phyloP scores from a whole-genome alignment of 92 coral and sea anemone species.

The Umimayanthus kanabou region DNA sequence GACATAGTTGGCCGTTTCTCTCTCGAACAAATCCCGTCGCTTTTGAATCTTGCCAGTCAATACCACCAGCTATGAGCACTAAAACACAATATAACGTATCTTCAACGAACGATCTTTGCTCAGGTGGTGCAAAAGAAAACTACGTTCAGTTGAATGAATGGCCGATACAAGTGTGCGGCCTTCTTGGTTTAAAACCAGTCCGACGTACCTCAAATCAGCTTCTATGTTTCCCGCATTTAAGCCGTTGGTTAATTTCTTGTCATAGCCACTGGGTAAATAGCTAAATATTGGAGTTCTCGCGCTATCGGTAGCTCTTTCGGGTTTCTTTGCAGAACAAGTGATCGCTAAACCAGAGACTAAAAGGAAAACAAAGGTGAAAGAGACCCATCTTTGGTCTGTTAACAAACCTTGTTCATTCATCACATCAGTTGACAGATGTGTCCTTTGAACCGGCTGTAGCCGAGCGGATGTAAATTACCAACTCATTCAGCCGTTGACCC shows the following conservation, averaged over 20 bases:
- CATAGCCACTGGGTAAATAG: neutral
- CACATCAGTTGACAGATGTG: neutral
- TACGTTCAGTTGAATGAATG: neutral
- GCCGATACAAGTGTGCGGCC: neutral
- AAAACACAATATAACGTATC: neutral
- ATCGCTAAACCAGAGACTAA: neutral
- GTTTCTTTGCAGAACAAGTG: neutral
- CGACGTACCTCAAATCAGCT: neutral
- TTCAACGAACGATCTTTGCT: neutral
- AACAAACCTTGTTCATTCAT: neutral
- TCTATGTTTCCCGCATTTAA: neutral
- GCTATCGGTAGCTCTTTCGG: neutral
- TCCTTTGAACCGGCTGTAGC: too few species aligned
- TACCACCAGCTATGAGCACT: too few species aligned
- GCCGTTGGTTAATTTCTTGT: neutral
- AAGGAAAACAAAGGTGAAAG: neutral
- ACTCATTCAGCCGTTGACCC: neutral
- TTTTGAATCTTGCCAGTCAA: too few species aligned
- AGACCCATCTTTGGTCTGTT: neutral
- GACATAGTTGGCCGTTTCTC: too few species aligned
- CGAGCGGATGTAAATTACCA: neutral
- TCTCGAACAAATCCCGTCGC: too few species aligned
- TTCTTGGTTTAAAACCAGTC: neutral
- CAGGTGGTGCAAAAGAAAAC: neutral
- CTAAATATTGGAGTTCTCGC: neutral